Base-by-base conservation (phyloP, 2,113 vertebrate species). In the Thamnaconus septentrionalis region DNA sequence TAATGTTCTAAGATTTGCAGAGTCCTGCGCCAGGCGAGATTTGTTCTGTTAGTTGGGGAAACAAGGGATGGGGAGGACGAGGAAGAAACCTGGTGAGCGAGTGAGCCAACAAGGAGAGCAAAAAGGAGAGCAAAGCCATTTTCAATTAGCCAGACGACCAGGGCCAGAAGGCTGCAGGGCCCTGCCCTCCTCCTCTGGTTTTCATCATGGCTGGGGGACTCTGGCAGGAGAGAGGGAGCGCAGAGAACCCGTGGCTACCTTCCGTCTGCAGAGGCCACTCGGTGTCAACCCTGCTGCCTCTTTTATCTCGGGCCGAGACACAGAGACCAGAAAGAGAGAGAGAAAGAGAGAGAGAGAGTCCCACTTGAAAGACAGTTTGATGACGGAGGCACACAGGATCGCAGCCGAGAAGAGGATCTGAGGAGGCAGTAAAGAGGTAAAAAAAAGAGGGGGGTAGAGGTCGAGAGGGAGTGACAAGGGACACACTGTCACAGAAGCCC, bases 1-100 rank as follows among this genome's bases (percentile, higher is more conserved):
- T 75, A 84, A 84, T 87, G 81, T 90, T 81, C 88, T 85, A 88
- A 91, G 76, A 90, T 82, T 87, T 91, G 91, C 90, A 90, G n/a
- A 45, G 71, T 62, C 76, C 71, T 68, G 61, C 8, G 47, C 55
- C 5, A 59, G 56, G 64, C 60, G 52, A 50, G 63, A 12, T 52
- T 52, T 6, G 44, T 45, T 3, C 44, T 45, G 44, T 45, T 31
- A 64, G 64, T 31, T 12, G 54, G 41, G 11, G 56, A 5, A 11
- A 47, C 54, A 31, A 31, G 52, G 59, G 18, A 50, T 6, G 43
- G 53, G 57, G 12, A 43, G 59, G 73, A 71, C 53, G 60, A 59
- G 61, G 57, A 59, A 45, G 18, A 42, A 44, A 71, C 44, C 51
- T 61, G 76, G 74, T 52, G 44, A 45, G 47, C 47, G 59, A 75